Conservation (phyloP, 2,888 invertebrate genomes). For the Hedychridium roseum region DNA sequence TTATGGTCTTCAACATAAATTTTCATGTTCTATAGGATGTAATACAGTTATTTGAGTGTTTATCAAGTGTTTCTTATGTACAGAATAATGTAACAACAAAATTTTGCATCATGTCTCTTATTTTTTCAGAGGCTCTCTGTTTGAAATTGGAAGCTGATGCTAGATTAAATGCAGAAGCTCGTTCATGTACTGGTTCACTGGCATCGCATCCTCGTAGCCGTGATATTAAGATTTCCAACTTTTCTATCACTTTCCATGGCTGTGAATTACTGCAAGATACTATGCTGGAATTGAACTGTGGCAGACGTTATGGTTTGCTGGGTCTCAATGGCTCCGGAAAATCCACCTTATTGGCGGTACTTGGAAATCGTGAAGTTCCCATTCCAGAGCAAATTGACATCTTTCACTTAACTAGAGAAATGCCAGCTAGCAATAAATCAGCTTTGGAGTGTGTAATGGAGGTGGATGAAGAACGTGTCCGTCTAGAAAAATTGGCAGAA, state of each 20-base stretch:
- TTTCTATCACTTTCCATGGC: slow-evolving; percentile 98
- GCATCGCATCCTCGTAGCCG: slow-evolving; percentile 95
- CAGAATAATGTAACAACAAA: neutral
- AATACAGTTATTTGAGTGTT: neutral
- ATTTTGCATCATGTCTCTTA: too few species aligned
- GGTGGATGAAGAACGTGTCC: slow-evolving; percentile 92
- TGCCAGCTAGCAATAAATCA: slow-evolving; percentile 97
- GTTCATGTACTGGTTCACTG: slow-evolving; percentile 93
- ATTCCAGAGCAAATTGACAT: slow-evolving; percentile 98
- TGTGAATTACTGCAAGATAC: slow-evolving; percentile 96
- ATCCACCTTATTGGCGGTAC: slow-evolving; percentile 89
- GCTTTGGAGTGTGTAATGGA: slow-evolving; percentile 98
- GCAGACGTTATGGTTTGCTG: slow-evolving; percentile 93
- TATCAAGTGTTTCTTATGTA: neutral
- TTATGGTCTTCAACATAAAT: neutral
- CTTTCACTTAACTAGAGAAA: slow-evolving; percentile 95
- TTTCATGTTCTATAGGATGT: neutral
- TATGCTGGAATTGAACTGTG: slow-evolving; percentile 95
- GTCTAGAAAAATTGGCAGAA: slow-evolving; percentile 92
- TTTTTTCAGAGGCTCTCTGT: slow-evolving; percentile 79
- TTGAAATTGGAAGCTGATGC: slow-evolving; percentile 90
- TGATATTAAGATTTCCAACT: slow-evolving; percentile 95
- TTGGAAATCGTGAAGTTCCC: slow-evolving; percentile 94
- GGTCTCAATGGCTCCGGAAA: slow-evolving; percentile 99
- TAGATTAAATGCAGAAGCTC: slow-evolving; percentile 89